Evolutionary conservation across 2,888 invertebrate species (phyloP).

Genomic region (Theretra japonica): DNA sequence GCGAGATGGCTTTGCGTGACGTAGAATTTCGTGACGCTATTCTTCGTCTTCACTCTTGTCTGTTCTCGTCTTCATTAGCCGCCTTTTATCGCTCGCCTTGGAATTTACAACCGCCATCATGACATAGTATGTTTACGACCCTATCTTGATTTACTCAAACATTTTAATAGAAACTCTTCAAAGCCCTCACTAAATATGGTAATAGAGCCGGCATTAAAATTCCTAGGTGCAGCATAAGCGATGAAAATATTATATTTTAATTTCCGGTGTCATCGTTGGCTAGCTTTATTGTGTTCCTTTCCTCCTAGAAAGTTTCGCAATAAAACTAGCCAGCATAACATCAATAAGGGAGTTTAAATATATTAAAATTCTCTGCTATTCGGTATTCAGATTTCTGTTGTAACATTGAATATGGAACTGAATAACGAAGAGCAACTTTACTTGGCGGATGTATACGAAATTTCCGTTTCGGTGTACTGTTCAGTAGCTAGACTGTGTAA

Average conservation of each 20-base stretch:
- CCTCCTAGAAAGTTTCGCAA: neutral
- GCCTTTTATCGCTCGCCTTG: slow-evolving; percentile 64
- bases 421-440: slow-evolving; percentile 12
- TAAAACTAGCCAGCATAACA: neutral
- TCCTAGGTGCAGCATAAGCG: slow-evolving; percentile 6
- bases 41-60: slow-evolving; percentile 50
- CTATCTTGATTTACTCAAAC: slow-evolving; percentile 7
- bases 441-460: slow-evolving; percentile 21
- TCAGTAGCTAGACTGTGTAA: slow-evolving; percentile 22
- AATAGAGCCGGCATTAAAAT: neutral
- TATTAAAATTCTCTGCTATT: slow-evolving; percentile 4
- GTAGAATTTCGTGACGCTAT: slow-evolving; percentile 58
- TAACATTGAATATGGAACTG: neutral
- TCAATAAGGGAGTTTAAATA: neutral
- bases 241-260: slow-evolving; percentile 25
- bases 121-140: slow-evolving; percentile 10
- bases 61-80: slow-evolving; percentile 54
- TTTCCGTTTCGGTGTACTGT: slow-evolving; percentile 18
- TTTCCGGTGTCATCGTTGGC: slow-evolving; percentile 9
- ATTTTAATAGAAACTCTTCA: neutral
- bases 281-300: neutral
- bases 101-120: slow-evolving; percentile 36
- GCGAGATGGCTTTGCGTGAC: slow-evolving; percentile 54
- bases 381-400: neutral
- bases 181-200: slow-evolving; percentile 8